phyloP scores from a whole-genome alignment of 2,113 vertebrate genomes.

The Lathamus discolor region DNA sequence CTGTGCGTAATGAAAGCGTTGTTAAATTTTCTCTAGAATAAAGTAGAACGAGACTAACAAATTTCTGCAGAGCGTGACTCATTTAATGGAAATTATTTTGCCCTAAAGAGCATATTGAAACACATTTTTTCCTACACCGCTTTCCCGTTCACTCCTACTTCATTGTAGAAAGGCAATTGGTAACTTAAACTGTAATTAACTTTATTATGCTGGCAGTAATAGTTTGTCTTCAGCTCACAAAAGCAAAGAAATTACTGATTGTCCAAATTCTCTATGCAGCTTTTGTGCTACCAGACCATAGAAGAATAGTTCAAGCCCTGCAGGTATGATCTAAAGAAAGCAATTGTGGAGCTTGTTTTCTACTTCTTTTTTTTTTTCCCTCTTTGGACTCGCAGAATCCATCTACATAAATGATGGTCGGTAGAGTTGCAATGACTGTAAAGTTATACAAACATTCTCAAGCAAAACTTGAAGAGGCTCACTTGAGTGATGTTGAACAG shows the following conservation, averaged over 20 bases:
- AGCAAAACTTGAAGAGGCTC: not conserved
- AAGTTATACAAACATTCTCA: not conserved
- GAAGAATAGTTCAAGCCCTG: not conserved
- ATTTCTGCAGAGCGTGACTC: fast-evolving
- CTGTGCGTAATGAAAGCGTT: fast-evolving
- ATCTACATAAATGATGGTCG: not conserved
- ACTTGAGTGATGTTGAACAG: not conserved
- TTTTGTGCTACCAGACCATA: not conserved
- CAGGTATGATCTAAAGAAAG: not conserved
- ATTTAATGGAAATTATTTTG: not conserved
- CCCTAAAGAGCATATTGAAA: fast-evolving
- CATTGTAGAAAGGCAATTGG: not conserved
- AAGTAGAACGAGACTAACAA: fast-evolving
- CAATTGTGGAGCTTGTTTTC: not conserved
- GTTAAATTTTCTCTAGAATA: not conserved
- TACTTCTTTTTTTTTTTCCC: not conserved
- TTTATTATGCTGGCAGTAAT: not conserved
- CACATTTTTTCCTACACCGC: fast-evolving
- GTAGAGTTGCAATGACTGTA: not conserved
- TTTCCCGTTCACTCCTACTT: not conserved
- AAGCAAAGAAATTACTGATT: not conserved
- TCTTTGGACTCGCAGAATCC: not conserved
- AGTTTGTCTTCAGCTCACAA: not conserved
- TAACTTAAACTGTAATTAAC: not conserved
- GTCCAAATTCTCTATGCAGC: not conserved